Evolutionary conservation across 2,888 invertebrate species (phyloP).

Genomic region (Epsilonema sp.): DNA sequence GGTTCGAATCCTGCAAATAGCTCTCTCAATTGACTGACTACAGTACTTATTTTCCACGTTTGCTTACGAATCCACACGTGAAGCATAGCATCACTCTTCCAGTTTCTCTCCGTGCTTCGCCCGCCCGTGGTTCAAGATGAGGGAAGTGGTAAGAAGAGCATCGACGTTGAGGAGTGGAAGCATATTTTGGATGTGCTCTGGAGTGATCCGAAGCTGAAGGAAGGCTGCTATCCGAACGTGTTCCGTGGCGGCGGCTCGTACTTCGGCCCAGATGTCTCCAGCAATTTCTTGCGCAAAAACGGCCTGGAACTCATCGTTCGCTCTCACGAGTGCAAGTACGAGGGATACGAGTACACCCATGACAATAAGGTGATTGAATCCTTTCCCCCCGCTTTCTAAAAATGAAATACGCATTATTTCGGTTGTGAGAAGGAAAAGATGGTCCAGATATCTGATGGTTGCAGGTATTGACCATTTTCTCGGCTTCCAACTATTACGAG

Average conservation of each 20-base stretch:
- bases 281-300: slow-evolving; percentile 52
- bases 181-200: slow-evolving; percentile 83
- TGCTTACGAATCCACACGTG: too few relatives aligned
- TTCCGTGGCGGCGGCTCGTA: slow-evolving; percentile 75
- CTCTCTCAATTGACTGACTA: too few relatives aligned
- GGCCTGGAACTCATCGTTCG: slow-evolving; percentile 56
- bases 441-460: not conserved
- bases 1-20: too few relatives aligned
- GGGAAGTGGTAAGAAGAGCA: slow-evolving; percentile 13
- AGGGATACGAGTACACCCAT: slow-evolving; percentile 70
- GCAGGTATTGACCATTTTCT: slow-evolving; percentile 71
- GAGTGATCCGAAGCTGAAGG: slow-evolving; percentile 56
- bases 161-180: slow-evolving; percentile 67
- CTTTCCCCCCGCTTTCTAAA: too few relatives aligned
- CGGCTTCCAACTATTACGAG: slow-evolving; percentile 91
- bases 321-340: slow-evolving; percentile 79
- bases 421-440: too few relatives aligned
- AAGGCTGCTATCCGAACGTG: slow-evolving; percentile 36
- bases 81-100: slow-evolving; percentile 34
- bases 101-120: slow-evolving; percentile 66
- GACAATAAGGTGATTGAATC: slow-evolving; percentile 47
- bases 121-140: slow-evolving; percentile 49
- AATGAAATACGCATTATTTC: slow-evolving; percentile 18
- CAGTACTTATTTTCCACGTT: too few relatives aligned
- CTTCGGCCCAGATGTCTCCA: slow-evolving; percentile 72